Conservation (phyloP, 2,113 vertebrate species). For the Bungarus multicinctus region DNA sequence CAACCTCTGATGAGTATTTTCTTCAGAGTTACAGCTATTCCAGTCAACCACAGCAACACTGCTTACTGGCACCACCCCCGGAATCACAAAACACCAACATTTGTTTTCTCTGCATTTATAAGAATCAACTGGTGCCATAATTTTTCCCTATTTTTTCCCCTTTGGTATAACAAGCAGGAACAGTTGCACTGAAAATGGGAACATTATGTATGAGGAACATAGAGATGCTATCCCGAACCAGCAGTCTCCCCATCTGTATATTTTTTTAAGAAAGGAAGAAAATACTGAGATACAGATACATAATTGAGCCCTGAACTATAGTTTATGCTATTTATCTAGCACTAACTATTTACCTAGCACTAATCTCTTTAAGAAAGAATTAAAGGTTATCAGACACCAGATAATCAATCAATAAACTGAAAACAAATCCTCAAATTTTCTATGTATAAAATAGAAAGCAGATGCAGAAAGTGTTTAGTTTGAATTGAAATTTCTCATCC, state of each 20-base stretch:
- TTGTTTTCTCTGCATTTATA: background rate
- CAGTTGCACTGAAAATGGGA: background rate
- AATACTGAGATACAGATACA: background rate
- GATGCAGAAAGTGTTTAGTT: background rate
- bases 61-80: background rate
- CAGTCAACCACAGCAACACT: background rate
- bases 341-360: background rate
- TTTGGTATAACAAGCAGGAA: background rate
- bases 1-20: background rate
- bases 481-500: background rate
- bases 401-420: slow-evolving; percentile 23
- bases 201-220: background rate
- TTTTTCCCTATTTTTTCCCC: background rate
- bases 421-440: background rate
- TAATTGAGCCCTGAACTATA: background rate
- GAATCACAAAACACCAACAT: background rate
- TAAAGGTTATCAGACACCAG: background rate
- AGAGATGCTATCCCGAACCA: background rate
- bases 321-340: slow-evolving; percentile 2
- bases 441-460: background rate
- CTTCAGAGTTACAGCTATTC: background rate
- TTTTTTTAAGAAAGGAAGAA: background rate
- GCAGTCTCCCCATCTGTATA: background rate
- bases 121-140: background rate
- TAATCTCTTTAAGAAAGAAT: background rate